Conservation (phyloP, 53 echinoderm and acorn worm species). For the Stichopus horrens region DNA sequence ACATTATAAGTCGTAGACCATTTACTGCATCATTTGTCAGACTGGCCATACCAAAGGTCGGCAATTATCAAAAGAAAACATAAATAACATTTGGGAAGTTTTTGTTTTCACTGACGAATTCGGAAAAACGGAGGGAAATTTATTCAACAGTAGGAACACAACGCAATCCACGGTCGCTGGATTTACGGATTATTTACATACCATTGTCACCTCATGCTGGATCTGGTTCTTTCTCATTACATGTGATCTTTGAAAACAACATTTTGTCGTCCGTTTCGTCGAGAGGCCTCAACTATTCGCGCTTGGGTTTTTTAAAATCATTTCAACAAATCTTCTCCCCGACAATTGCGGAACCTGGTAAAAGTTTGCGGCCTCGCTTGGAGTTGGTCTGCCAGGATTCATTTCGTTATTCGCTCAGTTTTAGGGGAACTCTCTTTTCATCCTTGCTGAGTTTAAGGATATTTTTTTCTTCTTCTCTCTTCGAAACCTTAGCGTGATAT, state of each 20-base stretch:
- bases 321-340: neutral
- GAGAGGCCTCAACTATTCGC: neutral
- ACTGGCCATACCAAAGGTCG: too few relatives aligned
- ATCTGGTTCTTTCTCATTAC: neutral
- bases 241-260: neutral
- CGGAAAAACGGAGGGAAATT: neutral
- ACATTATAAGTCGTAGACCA: too few relatives aligned
- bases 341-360: neutral
- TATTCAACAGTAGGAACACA: neutral
- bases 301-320: neutral
- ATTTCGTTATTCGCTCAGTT: constrained; percentile 7
- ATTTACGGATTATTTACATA: constrained; percentile 5
- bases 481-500: neutral
- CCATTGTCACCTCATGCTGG: neutral
- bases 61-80: too few relatives aligned
- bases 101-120: too few relatives aligned
- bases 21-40: too few relatives aligned
- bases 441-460: neutral
- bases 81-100: too few relatives aligned
- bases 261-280: neutral
- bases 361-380: neutral
- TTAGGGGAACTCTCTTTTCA: neutral
- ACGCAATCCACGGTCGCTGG: neutral
- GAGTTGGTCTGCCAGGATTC: constrained; percentile 4
- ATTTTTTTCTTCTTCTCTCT: neutral